A percentile compares a stretch with the other conserved stretches of the same genome.
Conservation (phyloP, 2,113 vertebrate species). For the Bagarius yarrelli region DNA sequence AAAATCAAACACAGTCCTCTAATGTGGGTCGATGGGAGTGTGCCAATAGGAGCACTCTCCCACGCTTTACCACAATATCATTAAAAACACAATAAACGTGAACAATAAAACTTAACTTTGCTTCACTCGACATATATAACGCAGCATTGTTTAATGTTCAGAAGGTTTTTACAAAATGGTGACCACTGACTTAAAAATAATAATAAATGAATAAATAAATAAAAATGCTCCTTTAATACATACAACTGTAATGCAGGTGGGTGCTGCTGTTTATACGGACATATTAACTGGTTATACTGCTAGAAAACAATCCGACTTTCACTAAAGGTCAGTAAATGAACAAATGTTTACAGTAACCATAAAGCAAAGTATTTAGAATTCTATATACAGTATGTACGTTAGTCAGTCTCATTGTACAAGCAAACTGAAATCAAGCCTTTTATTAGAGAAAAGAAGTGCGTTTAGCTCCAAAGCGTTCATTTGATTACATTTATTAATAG, state of each 20-base stretch:
- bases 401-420: background rate
- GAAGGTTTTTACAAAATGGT: background rate
- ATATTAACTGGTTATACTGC: background rate
- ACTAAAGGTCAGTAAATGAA: background rate
- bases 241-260: background rate
- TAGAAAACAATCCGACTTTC: background rate
- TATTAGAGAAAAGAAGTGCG: background rate
- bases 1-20: background rate
- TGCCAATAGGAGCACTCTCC: background rate
- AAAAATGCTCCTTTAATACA: background rate
- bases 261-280: background rate
- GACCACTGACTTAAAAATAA: background rate
- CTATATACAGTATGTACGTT: background rate
- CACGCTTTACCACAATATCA: background rate
- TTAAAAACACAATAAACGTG: background rate
- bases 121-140: background rate
- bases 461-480: background rate
- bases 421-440: background rate
- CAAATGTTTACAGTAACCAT: background rate
- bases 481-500: background rate
- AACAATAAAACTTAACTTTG: background rate
- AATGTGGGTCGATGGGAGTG: constrained; percentile 14
- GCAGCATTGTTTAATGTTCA: background rate
- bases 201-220: too few species aligned
- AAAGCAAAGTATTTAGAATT: background rate